phyloP scores from a whole-genome alignment of 2,888 invertebrate genomes.

The Dasypolia templi region DNA sequence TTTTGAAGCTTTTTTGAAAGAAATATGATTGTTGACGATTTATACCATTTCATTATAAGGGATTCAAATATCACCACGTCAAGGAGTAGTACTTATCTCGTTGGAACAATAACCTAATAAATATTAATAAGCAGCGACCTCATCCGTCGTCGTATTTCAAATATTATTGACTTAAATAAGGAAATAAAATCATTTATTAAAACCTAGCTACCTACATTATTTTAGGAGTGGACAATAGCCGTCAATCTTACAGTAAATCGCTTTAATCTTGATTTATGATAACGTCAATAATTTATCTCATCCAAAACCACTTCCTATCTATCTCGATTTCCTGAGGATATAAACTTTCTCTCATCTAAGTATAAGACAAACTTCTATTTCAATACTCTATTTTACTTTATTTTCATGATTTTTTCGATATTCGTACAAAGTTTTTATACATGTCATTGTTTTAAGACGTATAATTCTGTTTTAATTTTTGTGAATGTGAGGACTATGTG shows the following conservation, averaged over 20 bases:
- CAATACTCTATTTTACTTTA: no score
- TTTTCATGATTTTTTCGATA: no score
- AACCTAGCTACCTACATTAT: background rate
- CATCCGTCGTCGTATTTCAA: background rate
- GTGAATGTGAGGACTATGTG: no score
- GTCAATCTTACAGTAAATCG: background rate
- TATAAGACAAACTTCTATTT: conserved; percentile 8
- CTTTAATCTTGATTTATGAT: conserved; percentile 19
- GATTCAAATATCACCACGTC: background rate
- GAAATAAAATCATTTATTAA: background rate
- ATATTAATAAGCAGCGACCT: background rate
- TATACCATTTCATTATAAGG: background rate
- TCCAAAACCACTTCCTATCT: background rate
- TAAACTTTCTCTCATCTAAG: conserved; percentile 7
- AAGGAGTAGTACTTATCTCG: background rate
- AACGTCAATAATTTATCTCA: conserved; percentile 14
- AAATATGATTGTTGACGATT: background rate
- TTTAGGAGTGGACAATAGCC: background rate
- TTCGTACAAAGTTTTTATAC: no score
- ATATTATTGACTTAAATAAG: background rate
- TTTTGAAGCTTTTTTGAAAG: conserved; percentile 1
- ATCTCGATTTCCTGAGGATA: conserved; percentile 21
- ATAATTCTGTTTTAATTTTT: no score
- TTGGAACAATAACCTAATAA: background rate
- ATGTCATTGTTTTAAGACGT: no score